Conservation (phyloP, 2,113 vertebrate genomes). For the Laticauda laticaudata region DNA sequence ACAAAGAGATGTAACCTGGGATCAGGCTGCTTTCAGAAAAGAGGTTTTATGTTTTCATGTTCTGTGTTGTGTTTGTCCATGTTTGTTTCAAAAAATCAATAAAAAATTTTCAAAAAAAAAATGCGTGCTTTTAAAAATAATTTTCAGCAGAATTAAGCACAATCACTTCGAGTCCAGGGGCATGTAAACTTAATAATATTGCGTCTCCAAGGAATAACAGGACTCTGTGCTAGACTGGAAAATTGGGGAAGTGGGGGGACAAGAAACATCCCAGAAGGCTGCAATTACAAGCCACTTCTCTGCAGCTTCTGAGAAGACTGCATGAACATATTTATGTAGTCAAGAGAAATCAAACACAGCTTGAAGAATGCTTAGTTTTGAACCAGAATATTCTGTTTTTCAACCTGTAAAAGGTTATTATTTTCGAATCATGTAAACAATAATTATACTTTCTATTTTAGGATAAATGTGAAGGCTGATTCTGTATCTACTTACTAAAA, state of each 20-base stretch:
- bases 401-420: conserved; percentile 6
- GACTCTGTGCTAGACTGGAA: neutral
- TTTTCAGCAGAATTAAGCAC: neutral
- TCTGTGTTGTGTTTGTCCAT: too few relatives aligned
- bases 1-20: too few relatives aligned
- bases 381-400: conserved; percentile 5
- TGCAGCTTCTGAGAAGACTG: neutral
- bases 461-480: conserved; percentile 45
- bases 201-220: neutral
- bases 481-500: conserved; percentile 41
- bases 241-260: neutral
- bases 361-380: neutral
- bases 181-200: neutral
- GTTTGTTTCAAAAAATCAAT: too few relatives aligned
- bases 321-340: neutral
- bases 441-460: conserved; percentile 51
- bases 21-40: too few relatives aligned
- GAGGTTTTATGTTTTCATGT: too few relatives aligned
- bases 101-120: too few relatives aligned
- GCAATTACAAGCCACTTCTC: neutral
- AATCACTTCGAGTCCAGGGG: neutral
- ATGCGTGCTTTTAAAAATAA: neutral
- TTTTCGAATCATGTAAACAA: conserved; percentile 43
- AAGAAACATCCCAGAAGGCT: neutral
- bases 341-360: neutral